Percentiles rank a stretch among this genome's conserved stretches.
These are phyloP conservation scores for Pelvicachromis taeniatus DNA, from an alignment of 2,113 vertebrate species.

Conservation along the genomic window DNA sequence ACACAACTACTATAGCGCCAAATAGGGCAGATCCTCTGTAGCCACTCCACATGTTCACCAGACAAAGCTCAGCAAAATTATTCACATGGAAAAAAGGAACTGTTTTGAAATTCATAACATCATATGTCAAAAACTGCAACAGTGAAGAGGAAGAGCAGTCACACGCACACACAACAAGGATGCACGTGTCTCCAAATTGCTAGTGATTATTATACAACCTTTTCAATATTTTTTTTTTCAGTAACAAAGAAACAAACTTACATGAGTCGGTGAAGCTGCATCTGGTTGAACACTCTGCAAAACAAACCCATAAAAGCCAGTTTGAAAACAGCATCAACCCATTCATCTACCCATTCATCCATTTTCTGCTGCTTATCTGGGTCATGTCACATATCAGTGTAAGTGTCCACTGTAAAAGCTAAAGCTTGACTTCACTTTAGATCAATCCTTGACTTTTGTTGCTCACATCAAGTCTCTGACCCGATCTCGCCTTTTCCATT, in stretches of 20 bases:
- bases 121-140: neutral
- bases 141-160: neutral
- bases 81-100: neutral
- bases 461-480: no score
- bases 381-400: neutral
- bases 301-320: conserved; percentile 1
- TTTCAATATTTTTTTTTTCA: neutral
- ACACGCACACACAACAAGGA: fast-evolving
- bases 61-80: neutral
- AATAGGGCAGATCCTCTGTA: neutral
- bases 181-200: neutral
- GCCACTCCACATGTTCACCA: neutral
- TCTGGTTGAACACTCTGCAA: conserved; percentile 94
- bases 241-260: conserved; percentile 70
- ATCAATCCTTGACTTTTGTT: neutral
- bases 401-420: neutral
- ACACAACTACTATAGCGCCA: neutral
- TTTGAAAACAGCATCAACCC: neutral
- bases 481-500: no score
- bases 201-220: neutral
- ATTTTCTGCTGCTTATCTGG: neutral
- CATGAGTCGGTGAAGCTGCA: conserved; percentile 93
- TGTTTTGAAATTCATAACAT: neutral
- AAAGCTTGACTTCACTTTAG: neutral
- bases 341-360: neutral